These are phyloP conservation scores for Harpalus rubripes DNA, from an alignment of 2,888 invertebrate genomes.

Conservation along the genomic window DNA sequence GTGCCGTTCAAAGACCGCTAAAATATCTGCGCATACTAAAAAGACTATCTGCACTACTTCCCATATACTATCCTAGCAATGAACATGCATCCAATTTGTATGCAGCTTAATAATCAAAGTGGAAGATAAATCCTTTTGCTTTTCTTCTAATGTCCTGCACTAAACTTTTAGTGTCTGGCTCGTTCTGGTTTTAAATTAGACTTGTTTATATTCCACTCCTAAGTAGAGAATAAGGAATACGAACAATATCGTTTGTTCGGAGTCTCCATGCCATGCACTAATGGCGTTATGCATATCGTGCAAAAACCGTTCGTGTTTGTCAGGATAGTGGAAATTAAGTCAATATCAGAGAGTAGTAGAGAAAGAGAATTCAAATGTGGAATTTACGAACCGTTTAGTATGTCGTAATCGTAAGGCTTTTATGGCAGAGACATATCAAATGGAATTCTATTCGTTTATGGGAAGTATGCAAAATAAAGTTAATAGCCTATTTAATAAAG, in stretches of 20 bases:
- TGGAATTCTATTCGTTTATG: background rate
- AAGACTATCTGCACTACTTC: too few species aligned
- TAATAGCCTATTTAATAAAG: too few species aligned
- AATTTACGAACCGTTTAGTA: constrained; percentile 41
- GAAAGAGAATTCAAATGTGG: background rate
- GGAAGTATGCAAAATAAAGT: background rate
- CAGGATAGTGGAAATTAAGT: constrained; percentile 46
- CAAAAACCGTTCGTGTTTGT: constrained; percentile 26
- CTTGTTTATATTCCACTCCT: constrained; percentile 34
- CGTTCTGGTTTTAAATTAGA: constrained; percentile 40
- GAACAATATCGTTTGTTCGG: background rate
- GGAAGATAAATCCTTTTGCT: constrained; percentile 13
- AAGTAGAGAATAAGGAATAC: background rate
- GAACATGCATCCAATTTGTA: constrained; percentile 16
- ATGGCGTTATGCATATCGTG: constrained; percentile 34
- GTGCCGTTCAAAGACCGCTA: too few species aligned
- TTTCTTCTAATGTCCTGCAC: constrained; percentile 1
- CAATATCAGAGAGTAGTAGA: constrained; percentile 24
- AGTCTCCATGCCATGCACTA: background rate
- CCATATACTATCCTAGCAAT: too few species aligned
- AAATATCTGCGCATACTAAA: too few species aligned
- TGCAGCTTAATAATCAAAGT: constrained; percentile 41
- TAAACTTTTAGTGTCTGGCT: constrained; percentile 3
- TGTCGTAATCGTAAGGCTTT: constrained; percentile 19
- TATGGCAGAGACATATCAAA: constrained; percentile 8